Evolutionary conservation across 2,113 vertebrate species (phyloP).

Genomic region (Cyanistes caeruleus): DNA sequence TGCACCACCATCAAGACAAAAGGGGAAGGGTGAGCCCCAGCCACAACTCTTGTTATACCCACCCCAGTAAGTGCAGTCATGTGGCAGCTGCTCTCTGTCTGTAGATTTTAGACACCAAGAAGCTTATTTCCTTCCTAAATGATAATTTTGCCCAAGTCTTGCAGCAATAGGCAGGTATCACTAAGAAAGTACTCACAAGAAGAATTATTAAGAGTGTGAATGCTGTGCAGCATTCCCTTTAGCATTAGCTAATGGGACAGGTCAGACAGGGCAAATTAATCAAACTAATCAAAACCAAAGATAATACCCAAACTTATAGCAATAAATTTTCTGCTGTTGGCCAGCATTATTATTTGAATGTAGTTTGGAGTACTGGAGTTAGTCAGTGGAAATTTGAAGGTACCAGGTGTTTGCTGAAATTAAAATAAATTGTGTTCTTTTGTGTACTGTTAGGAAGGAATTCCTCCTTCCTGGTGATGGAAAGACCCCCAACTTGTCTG

Average conservation of each 20-base stretch:
- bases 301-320: background rate
- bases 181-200: background rate
- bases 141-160: background rate
- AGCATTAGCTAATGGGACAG: background rate
- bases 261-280: background rate
- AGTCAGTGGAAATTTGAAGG: background rate
- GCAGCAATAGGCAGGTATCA: background rate
- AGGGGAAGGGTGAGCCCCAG: background rate
- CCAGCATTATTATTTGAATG: background rate
- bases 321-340: background rate
- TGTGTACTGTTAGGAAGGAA: background rate
- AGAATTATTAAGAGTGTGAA: background rate
- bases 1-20: background rate
- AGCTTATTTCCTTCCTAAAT: conserved; percentile 28
- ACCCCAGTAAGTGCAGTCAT: background rate
- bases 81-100: background rate
- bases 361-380: background rate
- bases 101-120: background rate
- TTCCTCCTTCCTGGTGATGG: background rate
- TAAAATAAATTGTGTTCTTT: background rate
- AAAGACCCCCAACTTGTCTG: background rate
- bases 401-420: background rate
- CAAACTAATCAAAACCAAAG: background rate
- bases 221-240: background rate
- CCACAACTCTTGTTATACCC: background rate